Evolutionary conservation across 2,113 vertebrate genomes (phyloP).

Genomic region (Nycticorax nycticorax): DNA sequence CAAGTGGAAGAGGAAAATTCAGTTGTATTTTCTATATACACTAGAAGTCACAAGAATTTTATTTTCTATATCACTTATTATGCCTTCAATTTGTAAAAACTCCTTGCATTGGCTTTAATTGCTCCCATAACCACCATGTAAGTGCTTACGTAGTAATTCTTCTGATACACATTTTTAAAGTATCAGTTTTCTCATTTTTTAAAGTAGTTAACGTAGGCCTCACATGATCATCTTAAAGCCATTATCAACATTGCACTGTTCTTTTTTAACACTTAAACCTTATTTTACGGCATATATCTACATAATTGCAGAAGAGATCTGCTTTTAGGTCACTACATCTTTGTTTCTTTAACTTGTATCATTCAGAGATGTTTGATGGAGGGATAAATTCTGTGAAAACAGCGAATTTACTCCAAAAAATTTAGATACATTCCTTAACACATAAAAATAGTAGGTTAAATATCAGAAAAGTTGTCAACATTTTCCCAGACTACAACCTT

Average conservation of each 20-base stretch:
- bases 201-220: constrained; percentile 48
- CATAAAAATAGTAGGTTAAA: neutral
- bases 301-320: neutral
- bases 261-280: neutral
- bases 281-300: neutral
- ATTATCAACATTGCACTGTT: constrained; percentile 17
- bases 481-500: neutral
- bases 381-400: neutral
- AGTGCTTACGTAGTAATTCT: constrained; percentile 60
- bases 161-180: constrained; percentile 42
- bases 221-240: neutral
- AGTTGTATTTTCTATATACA: constrained; percentile 14
- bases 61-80: constrained; percentile 43
- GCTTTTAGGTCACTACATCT: neutral
- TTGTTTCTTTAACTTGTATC: neutral
- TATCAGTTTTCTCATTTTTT: constrained; percentile 29
- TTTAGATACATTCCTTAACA: neutral
- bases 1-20: constrained; percentile 50
- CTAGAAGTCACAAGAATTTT: constrained; percentile 30
- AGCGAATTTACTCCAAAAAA: neutral
- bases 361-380: neutral
- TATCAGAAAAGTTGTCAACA: neutral
- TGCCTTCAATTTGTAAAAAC: constrained; percentile 59
- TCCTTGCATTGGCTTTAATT: constrained; percentile 59
- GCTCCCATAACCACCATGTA: neutral